Evolutionary conservation across 2,113 vertebrate genomes (phyloP).

Genomic region (Anolis carolinensis): DNA sequence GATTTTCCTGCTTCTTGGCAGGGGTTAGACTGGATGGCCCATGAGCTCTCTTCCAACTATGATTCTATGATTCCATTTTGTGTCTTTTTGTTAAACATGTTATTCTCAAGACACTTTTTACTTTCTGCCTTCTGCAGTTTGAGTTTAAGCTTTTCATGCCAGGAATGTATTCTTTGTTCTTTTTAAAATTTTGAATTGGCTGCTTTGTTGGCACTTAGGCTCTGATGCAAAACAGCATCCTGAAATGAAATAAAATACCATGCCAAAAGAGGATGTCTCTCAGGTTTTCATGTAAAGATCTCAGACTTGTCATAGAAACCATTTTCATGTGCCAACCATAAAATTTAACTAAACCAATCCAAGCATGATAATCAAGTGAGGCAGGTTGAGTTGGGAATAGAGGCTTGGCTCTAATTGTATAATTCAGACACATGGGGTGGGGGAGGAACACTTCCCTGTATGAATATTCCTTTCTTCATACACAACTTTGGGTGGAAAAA

Average conservation of each 20-base stretch:
- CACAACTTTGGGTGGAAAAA: slow-evolving; percentile 14
- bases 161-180: background rate
- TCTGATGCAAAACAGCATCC: slow-evolving; percentile 13
- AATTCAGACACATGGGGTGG: background rate
- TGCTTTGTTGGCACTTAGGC: background rate
- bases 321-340: slow-evolving; percentile 21
- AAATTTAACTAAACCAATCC: slow-evolving; percentile 17
- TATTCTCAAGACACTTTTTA: background rate
- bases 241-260: slow-evolving; percentile 13
- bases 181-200: background rate
- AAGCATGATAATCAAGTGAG: background rate
- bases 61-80: background rate
- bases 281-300: background rate
- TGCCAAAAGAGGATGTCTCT: slow-evolving; percentile 5
- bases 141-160: background rate
- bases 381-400: background rate
- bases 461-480: slow-evolving; percentile 23
- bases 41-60: too few relatives aligned
- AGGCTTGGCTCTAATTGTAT: slow-evolving; percentile 23
- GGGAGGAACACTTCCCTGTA: background rate
- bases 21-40: too few relatives aligned
- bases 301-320: slow-evolving; percentile 17
- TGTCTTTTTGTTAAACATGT: background rate
- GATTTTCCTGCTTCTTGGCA: too few relatives aligned
- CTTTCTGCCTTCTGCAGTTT: background rate